Percentiles rank a stretch among this genome's conserved stretches.
Evolutionary conservation across 2,797 vertebrate genomes (phyloP).

Genomic region (Tokudaia tokunoshimensis): DNA sequence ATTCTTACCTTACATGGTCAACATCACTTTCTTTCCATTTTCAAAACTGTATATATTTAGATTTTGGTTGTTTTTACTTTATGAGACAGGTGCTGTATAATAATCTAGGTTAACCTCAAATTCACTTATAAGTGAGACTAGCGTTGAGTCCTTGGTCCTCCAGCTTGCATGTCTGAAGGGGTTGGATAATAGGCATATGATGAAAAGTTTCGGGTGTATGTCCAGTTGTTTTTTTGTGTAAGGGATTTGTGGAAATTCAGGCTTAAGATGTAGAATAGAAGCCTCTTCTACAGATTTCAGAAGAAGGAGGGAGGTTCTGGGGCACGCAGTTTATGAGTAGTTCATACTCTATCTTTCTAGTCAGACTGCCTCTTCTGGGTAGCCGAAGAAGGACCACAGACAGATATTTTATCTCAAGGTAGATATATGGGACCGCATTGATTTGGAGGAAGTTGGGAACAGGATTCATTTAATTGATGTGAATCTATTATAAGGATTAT

Average conservation of each 20-base stretch:
- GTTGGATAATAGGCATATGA: not conserved
- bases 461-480: not conserved
- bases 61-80: not conserved
- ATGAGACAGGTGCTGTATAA: not conserved
- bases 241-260: not conserved
- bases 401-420: not conserved
- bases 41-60: not conserved
- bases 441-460: too few species aligned
- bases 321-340: not conserved
- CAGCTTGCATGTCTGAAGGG: not conserved
- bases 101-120: not conserved
- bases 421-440: not conserved
- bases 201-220: not conserved
- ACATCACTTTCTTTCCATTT: not conserved
- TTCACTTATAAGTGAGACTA: not conserved
- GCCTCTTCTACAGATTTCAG: not conserved
- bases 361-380: not conserved
- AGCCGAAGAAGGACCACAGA: not conserved
- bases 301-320: not conserved
- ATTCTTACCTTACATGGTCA: not conserved
- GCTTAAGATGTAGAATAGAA: too few species aligned
- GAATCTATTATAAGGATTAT: not conserved
- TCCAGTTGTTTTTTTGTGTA: not conserved
- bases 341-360: not conserved
- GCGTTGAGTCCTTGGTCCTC: not conserved